Conservation (phyloP, 2,113 vertebrate species). For the Choloepus hoffmanni region DNA sequence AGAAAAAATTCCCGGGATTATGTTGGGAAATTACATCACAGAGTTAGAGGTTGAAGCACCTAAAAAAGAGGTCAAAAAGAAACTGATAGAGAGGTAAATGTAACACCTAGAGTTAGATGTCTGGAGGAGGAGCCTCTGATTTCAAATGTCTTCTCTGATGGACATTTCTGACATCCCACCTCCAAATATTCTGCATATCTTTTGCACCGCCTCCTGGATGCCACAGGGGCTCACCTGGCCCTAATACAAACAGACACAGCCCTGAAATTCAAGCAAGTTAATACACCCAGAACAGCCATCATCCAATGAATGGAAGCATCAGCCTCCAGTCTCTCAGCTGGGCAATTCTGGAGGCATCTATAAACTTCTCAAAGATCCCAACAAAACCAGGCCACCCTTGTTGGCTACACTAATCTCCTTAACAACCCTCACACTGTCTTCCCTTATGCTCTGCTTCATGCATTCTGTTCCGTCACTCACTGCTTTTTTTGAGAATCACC, state of each 20-base stretch:
- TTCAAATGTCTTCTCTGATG: neutral
- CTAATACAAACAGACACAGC: neutral
- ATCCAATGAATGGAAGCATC: neutral
- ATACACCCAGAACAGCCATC: too few relatives aligned
- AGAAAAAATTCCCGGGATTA: neutral
- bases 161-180: neutral
- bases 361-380: neutral
- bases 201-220: neutral
- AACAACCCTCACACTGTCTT: neutral
- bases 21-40: neutral
- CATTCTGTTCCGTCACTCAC: neutral
- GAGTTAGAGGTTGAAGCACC: neutral
- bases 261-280: neutral
- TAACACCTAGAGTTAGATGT: neutral
- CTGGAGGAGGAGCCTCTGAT: neutral
- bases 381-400: neutral
- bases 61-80: neutral
- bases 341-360: neutral
- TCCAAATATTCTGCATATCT: neutral
- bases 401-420: neutral
- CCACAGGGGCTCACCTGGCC: neutral
- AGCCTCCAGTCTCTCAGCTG: neutral
- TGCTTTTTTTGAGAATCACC: neutral
- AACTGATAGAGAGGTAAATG: neutral
- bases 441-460: neutral